phyloP scores from a whole-genome alignment of 2,113 vertebrate species.

The Alethe castanea region DNA sequence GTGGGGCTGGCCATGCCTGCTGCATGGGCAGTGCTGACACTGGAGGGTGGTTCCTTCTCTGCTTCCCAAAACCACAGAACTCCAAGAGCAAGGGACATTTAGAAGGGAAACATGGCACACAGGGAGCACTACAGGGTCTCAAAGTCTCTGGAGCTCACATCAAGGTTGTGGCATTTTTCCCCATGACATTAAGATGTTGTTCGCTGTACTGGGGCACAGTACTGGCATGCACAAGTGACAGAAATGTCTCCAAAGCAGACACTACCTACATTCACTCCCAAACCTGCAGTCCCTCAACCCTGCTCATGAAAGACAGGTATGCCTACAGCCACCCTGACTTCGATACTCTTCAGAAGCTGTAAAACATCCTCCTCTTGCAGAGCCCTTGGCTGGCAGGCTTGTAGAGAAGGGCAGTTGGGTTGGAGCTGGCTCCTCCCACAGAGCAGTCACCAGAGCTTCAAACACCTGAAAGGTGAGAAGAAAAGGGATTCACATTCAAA shows the following conservation, averaged over 20 bases:
- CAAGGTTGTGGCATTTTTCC: background rate
- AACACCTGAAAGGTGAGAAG: background rate
- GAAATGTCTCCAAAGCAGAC: background rate
- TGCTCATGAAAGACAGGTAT: background rate
- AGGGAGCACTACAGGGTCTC: background rate
- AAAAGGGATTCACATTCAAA: background rate
- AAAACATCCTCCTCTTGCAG: background rate
- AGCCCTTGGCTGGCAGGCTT: accelerated
- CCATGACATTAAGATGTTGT: background rate
- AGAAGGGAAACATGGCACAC: background rate
- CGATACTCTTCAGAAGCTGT: background rate
- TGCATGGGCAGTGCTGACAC: background rate
- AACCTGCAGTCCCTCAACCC: background rate
- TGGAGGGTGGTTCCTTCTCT: background rate
- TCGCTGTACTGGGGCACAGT: background rate
- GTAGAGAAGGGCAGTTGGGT: background rate
- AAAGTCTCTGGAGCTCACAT: background rate
- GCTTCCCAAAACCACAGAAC: background rate
- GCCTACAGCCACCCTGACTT: background rate
- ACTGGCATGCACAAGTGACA: accelerated
- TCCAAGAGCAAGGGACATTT: background rate
- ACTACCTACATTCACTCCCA: background rate
- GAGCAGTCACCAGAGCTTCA: background rate
- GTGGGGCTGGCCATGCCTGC: background rate
- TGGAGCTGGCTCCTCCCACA: background rate